Conservation (phyloP, 2,888 invertebrate species). For the Eupithecia tripunctaria region DNA sequence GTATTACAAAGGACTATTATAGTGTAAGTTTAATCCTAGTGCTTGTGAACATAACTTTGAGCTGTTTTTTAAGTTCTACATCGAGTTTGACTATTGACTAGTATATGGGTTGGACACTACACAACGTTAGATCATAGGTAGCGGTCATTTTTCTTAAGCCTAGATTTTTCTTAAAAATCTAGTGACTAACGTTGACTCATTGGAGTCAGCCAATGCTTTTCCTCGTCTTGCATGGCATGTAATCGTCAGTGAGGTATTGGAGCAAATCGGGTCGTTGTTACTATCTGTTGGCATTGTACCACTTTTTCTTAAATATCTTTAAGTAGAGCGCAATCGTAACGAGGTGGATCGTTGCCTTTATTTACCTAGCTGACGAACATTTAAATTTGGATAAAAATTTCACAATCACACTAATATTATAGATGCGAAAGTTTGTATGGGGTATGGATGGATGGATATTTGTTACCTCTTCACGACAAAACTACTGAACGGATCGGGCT, state of each 20-base stretch:
- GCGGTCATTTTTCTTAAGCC: not conserved
- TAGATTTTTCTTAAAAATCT: conserved; percentile 5
- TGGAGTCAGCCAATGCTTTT: not conserved
- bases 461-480: no score
- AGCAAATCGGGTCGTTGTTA: conserved; percentile 3
- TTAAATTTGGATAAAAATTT: not conserved
- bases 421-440: no score
- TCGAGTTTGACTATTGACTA: no score
- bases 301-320: conserved; percentile 1
- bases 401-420: no score
- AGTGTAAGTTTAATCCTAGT: no score
- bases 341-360: not conserved
- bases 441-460: no score
- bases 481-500: no score
- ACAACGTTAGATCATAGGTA: no score
- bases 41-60: no score
- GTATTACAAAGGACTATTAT: no score
- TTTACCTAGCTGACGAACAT: not conserved
- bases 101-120: no score
- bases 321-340: conserved; percentile 8
- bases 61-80: no score
- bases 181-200: not conserved
- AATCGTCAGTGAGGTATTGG: conserved; percentile 4
- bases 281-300: conserved; percentile 5
- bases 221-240: not conserved